Evolutionary conservation across 2,113 vertebrate genomes (phyloP).

Genomic region (Phalacrocorax carbo): DNA sequence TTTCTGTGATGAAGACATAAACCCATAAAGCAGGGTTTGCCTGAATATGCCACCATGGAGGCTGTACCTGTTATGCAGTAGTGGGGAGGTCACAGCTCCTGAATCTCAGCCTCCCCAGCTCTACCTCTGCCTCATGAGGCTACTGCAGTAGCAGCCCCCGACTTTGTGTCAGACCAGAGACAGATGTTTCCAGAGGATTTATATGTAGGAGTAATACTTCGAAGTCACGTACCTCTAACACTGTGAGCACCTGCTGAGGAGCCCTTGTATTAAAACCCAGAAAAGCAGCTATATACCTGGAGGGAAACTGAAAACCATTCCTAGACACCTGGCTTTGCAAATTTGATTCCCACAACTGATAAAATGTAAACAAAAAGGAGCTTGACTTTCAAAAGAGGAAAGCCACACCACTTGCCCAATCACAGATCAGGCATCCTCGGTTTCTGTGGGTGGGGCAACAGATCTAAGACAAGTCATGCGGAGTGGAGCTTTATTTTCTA

Average conservation of each 20-base stretch:
- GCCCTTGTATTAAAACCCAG: neutral
- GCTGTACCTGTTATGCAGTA: rapidly evolving
- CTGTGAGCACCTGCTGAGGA: slow-evolving; percentile 10
- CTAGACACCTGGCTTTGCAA: slow-evolving; percentile 53
- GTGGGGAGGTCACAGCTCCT: neutral
- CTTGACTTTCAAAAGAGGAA: slow-evolving; percentile 35
- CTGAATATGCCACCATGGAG: no score
- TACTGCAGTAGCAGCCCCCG: neutral
- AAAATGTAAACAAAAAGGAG: neutral
- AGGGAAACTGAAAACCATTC: neutral
- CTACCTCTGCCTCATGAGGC: neutral
- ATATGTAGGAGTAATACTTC: neutral
- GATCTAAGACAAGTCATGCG: neutral
- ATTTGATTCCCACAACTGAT: slow-evolving; percentile 53
- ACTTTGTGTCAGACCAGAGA: neutral
- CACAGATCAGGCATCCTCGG: neutral
- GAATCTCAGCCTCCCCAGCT: neutral
- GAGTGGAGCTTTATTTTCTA: neutral
- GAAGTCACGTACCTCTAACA: neutral
- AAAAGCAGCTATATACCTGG: neutral
- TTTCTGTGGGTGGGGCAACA: slow-evolving; percentile 2
- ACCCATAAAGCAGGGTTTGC: neutral
- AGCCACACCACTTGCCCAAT: neutral
- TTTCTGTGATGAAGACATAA: neutral
- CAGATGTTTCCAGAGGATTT: neutral